These are phyloP conservation scores for Drosophila anomelani DNA, from an alignment of 2,888 invertebrate species.

Conservation along the genomic window DNA sequence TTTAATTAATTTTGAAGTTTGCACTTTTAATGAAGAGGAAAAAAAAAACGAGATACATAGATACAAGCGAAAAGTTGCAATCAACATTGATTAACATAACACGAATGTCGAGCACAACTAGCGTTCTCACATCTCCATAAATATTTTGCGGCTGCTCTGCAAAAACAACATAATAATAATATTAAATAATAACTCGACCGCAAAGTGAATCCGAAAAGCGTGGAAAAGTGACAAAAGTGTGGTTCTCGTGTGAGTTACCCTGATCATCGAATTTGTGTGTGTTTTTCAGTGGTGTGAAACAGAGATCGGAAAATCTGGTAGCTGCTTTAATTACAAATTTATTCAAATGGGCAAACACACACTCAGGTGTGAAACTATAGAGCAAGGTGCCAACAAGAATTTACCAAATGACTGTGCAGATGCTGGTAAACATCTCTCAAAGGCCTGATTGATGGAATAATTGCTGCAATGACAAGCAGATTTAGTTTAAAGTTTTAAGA, in stretches of 20 bases:
- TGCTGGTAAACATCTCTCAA: slow-evolving; percentile 8
- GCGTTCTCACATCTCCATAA: slow-evolving; percentile 36
- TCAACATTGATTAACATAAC: slow-evolving; percentile 73
- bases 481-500: slow-evolving; percentile 10
- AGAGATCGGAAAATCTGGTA: slow-evolving; percentile 42
- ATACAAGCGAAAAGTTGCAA: slow-evolving; percentile 54
- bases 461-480: slow-evolving; percentile 43
- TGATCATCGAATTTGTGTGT: slow-evolving; percentile 33
- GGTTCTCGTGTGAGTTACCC: slow-evolving; percentile 70
- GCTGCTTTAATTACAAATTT: slow-evolving; percentile 68
- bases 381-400: slow-evolving; percentile 28
- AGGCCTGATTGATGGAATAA: slow-evolving; percentile 48
- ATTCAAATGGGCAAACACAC: slow-evolving; percentile 59
- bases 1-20: slow-evolving; percentile 64
- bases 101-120: slow-evolving; percentile 46
- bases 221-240: slow-evolving; percentile 72
- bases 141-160: slow-evolving; percentile 48
- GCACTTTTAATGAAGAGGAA: slow-evolving; percentile 65
- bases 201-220: slow-evolving; percentile 50
- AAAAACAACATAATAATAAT: slow-evolving; percentile 35
- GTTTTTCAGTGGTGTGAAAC: slow-evolving; percentile 38
- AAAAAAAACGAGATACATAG: slow-evolving; percentile 3
- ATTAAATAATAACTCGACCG: slow-evolving; percentile 24
- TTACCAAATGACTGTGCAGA: slow-evolving; percentile 20
- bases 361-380: not conserved